A percentile compares a stretch with the other conserved stretches of the same genome.
phyloP scores from a whole-genome alignment of 92 coral and sea anemone species.

The Porites divaricata region DNA sequence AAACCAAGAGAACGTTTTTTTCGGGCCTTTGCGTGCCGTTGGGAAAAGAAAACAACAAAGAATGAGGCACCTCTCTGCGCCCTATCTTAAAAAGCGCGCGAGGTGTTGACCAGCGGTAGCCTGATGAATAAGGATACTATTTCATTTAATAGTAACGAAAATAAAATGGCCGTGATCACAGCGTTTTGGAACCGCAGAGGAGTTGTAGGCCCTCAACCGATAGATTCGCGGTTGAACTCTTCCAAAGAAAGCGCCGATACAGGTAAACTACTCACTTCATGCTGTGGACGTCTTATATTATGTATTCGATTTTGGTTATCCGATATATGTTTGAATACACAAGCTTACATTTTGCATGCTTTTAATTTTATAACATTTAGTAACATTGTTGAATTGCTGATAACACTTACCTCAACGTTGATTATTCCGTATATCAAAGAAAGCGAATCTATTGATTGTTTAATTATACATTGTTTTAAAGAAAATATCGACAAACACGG shows the following conservation, averaged over 20 bases:
- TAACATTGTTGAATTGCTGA: too few relatives aligned
- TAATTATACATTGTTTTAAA: too few relatives aligned
- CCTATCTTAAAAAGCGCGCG: neutral
- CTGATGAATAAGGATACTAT: neutral
- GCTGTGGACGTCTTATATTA: too few relatives aligned
- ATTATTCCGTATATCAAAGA: too few relatives aligned
- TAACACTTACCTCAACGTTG: too few relatives aligned
- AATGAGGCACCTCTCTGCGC: neutral
- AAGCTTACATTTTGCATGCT: too few relatives aligned
- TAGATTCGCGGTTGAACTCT: neutral
- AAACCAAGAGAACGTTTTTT: too few relatives aligned
- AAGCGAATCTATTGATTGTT: too few relatives aligned
- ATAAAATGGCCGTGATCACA: slow-evolving; percentile 76
- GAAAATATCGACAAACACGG: too few relatives aligned
- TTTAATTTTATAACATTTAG: too few relatives aligned
- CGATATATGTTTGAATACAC: neutral
- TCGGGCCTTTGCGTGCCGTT: too few relatives aligned
- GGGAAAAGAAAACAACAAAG: too few relatives aligned
- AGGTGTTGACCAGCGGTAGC: slow-evolving; percentile 44
- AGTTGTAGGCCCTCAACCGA: slow-evolving; percentile 6
- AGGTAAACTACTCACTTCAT: slow-evolving; percentile 24
- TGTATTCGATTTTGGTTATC: neutral
- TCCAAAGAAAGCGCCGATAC: slow-evolving; percentile 24
- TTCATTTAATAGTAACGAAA: neutral
- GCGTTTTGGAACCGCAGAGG: slow-evolving; percentile 68